Evolutionary conservation across 2,113 vertebrate genomes (phyloP), one percentile per base, ranked within the genome.

Genomic region (Triplophysa tibetana): DNA sequence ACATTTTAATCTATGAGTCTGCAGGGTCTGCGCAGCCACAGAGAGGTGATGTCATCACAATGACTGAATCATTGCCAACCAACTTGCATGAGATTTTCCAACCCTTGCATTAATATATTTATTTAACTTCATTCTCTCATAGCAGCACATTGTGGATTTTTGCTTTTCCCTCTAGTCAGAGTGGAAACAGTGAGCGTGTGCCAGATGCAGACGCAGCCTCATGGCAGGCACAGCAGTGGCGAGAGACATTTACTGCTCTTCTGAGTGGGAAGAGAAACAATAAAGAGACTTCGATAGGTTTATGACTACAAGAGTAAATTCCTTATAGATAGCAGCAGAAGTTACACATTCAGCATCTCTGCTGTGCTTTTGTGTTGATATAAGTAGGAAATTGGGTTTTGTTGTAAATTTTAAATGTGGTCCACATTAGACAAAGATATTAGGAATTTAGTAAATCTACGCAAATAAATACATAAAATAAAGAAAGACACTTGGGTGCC

Each of bases 161-260:
- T 63, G 43, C 66, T 81, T 76, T 72, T 41, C 75, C 62, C 78
- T 77, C 63, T 63, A 45, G 68, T 81, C 70, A 74, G 63, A 81
- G 48, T 85, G 82, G 84, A 85, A 85, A 85, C 61, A 83, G 69
- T 79, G 84, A 83, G 70, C 66, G 64, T 65, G 54, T 61, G 79
- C 79, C 76, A 77, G 79, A 65, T 76, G 74, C 72, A 66, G 62
- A 75, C 60, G 29, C 62, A 74, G 56, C 12, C 38, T 60, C 52
- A 61, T 83, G 74, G 78, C 77, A 83, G 69, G 45, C 68, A 56
- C 16, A 73, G 54, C 23, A 81, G 75, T 69, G 78, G 48, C 61
- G 69, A 66, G 74, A 83, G 64, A n/a, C 23, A 75, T 79, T 83
- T 79, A 78, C 81, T 29, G 68, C 70, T 80, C 76, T 70, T 68